Percentiles rank a stretch among this genome's conserved stretches.
Evolutionary conservation across 2,888 invertebrate genomes (phyloP).

Genomic region (Cactoblastis cactorum): DNA sequence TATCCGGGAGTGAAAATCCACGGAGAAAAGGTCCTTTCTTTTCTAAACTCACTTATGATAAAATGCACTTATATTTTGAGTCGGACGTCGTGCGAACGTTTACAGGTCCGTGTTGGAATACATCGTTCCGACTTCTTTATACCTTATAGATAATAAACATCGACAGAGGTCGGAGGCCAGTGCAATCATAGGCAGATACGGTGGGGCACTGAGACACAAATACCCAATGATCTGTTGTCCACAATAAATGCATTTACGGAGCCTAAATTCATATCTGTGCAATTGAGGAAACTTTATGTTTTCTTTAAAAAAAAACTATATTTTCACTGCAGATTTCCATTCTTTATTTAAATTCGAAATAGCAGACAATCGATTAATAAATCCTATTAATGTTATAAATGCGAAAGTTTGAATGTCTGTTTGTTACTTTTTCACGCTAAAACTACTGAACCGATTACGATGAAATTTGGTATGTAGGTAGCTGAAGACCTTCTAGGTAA

Average conservation of each 20-base stretch:
- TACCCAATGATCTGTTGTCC: conserved; percentile 45
- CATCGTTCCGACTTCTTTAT: conserved; percentile 66
- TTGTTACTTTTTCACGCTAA: no score
- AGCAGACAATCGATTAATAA: no score
- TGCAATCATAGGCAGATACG: conserved; percentile 72
- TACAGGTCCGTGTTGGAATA: conserved; percentile 50
- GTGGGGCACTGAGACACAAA: conserved; percentile 59
- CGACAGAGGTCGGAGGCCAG: conserved; percentile 58
- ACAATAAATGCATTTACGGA: conserved; percentile 26
- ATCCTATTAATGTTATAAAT: no score
- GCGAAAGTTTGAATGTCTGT: no score
- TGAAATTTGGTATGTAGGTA: no score
- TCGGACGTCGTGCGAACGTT: conserved; percentile 33
- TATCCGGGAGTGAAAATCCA: background rate
- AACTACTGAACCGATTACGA: no score
- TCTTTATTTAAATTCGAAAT: no score
- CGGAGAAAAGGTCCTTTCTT: background rate
- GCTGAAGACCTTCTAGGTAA: no score
- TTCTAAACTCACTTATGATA: background rate
- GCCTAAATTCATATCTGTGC: background rate
- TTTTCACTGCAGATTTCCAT: no score
- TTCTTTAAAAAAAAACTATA: no score
- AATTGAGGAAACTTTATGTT: background rate
- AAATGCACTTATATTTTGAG: conserved; percentile 35
- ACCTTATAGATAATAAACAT: conserved; percentile 63